Evolutionary conservation across 1,140 invertebrate species (phyloP), one percentile per base, ranked within the genome.

Genomic region (Nylanderia fulva): DNA sequence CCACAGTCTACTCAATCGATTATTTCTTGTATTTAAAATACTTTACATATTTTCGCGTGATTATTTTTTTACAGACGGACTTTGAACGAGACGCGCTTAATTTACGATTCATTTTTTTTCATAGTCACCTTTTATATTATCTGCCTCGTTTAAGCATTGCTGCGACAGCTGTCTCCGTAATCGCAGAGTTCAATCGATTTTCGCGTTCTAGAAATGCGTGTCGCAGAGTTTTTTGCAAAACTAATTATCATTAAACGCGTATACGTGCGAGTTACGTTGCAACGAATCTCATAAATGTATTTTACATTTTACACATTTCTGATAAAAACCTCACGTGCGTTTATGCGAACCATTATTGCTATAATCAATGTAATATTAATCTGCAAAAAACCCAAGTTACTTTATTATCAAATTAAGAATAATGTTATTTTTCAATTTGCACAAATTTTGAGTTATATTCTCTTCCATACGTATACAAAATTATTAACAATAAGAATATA

Each of bases 221-320:
- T 5, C 27, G 13, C 60, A 11, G 3, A 63, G 27, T 21, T 76
- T 76, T 8, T 13, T 66, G 60, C 60, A 64, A 7, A 36, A 29
- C 29, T 79, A 68, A 79, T 79, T 68, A 66, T 54, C 63, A 36
- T 66, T 27, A 42, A 18, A 48, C 60, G 58, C n/a, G n/a, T n/a
- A 18, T 56, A 39, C 13, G 56, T 42, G 39, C 74, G n/a, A 29
- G 39, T 54, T 15, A 76, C 11, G 36, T 79, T 68, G 36, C n/a
- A 54, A 48, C n/a, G n/a, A 48, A n/a, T 11, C 61, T 36, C 42
- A 8, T 79, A 68, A 68, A 79, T 1, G 24, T 29, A 9, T 64
- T 77, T 64, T 63, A 63, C 64, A 79, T 68, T 66, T 8, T 52
- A 48, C 4, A 21, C 21, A 29, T 61, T 79, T 54, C 21, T 39